Conservation (phyloP, 2,113 vertebrate species). For the Hemichromis elongatus region DNA sequence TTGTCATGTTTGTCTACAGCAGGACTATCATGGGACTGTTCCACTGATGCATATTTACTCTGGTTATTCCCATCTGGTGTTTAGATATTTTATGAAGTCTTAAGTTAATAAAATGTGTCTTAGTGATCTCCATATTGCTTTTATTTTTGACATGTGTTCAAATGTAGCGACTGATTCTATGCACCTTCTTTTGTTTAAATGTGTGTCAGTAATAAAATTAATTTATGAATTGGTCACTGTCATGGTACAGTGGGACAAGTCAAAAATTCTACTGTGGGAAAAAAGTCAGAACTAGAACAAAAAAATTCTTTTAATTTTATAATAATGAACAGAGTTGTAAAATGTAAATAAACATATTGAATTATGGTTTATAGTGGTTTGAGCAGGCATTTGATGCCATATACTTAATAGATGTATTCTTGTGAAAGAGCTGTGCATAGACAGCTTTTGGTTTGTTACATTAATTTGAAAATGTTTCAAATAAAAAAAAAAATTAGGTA, state of each 20-base stretch:
- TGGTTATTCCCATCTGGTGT: not conserved
- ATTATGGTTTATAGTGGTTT: not conserved
- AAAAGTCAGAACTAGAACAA: not conserved
- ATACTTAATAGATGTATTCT: not conserved
- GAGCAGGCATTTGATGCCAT: not conserved
- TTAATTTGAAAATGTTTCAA: not conserved
- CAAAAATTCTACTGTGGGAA: not conserved
- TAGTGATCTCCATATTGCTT: not conserved
- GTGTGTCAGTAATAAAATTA: not conserved
- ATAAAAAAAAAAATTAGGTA: not conserved
- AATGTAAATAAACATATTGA: not conserved
- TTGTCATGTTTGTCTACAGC: constrained; percentile 1
- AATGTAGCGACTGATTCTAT: not conserved
- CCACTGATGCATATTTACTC: constrained; percentile 6
- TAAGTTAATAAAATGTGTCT: not conserved
- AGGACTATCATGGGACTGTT: not conserved
- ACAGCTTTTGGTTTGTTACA: not conserved
- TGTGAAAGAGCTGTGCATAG: not conserved
- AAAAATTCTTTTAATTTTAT: not conserved
- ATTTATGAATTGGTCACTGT: not conserved
- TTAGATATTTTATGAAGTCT: not conserved
- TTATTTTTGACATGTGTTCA: not conserved
- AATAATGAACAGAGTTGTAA: not conserved
- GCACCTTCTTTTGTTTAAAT: not conserved
- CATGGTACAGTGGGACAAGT: not conserved